phyloP scores from a whole-genome alignment of 2,888 invertebrate species.

The Luffia ferchaultella region DNA sequence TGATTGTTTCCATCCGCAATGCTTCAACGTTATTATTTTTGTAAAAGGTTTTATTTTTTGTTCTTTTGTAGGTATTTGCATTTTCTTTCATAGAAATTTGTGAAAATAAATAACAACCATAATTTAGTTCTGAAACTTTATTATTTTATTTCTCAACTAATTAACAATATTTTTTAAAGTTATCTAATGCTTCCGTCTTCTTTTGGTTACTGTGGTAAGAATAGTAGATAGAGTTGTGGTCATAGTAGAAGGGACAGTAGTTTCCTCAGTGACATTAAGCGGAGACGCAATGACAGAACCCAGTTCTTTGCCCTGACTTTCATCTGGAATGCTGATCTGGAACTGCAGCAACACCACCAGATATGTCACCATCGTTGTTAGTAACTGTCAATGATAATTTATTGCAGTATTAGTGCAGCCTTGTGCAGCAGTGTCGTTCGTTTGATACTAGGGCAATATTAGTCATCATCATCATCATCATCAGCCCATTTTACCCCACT shows the following conservation, averaged over 20 bases:
- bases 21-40: too few species aligned
- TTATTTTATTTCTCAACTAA: too few species aligned
- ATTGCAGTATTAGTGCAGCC: neutral
- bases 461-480: too few species aligned
- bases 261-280: conserved; percentile 21
- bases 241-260: conserved; percentile 22
- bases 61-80: too few species aligned
- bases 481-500: too few species aligned
- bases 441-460: too few species aligned
- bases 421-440: too few species aligned
- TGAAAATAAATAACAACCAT: too few species aligned
- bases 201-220: conserved; percentile 40
- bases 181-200: conserved; percentile 40
- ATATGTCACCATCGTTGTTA: conserved; percentile 81
- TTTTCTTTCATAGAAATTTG: too few species aligned
- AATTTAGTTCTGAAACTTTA: too few species aligned
- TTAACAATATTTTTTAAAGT: neutral
- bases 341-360: conserved; percentile 77
- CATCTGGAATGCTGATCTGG: conserved; percentile 78
- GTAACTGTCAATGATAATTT: conserved; percentile 41
- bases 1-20: too few species aligned
- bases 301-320: conserved; percentile 23
- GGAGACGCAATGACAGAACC: conserved; percentile 16
- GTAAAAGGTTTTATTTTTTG: too few species aligned
- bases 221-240: conserved; percentile 37